Conservation (phyloP, 92 coral and sea anemone genomes). For the Zoanthus solanderi region DNA sequence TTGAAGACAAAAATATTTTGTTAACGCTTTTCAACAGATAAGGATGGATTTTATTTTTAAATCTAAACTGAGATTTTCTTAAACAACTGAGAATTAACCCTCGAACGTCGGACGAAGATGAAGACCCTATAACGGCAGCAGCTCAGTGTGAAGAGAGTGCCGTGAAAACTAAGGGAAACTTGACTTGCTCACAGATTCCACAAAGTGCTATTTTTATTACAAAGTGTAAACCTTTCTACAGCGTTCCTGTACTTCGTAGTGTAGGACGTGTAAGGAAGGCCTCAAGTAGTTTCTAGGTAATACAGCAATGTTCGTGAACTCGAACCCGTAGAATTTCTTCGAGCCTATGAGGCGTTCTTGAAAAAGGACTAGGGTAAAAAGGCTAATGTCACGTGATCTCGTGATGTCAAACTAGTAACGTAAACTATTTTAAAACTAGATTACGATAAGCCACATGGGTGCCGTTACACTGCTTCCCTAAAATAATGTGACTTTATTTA, state of each 20-base stretch:
- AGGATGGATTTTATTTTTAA: too few species aligned
- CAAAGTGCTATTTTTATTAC: background rate
- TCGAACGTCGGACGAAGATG: too few species aligned
- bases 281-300: background rate
- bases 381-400: background rate
- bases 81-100: too few species aligned
- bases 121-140: background rate
- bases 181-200: constrained; percentile 10
- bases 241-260: background rate
- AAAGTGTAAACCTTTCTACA: background rate
- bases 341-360: constrained; percentile 7
- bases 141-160: background rate
- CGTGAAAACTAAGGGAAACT: constrained; percentile 1
- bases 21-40: too few species aligned
- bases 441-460: too few species aligned
- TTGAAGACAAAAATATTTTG: too few species aligned
- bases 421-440: too few species aligned
- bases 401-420: too few species aligned
- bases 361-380: background rate
- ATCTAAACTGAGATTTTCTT: too few species aligned
- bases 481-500: background rate
- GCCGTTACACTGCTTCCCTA: constrained; percentile 1
- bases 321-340: constrained; percentile 21
- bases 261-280: constrained; percentile 17
- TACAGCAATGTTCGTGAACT: constrained; percentile 6